phyloP scores from a whole-genome alignment of 1,140 invertebrate genomes.

The Theocolax elegans region DNA sequence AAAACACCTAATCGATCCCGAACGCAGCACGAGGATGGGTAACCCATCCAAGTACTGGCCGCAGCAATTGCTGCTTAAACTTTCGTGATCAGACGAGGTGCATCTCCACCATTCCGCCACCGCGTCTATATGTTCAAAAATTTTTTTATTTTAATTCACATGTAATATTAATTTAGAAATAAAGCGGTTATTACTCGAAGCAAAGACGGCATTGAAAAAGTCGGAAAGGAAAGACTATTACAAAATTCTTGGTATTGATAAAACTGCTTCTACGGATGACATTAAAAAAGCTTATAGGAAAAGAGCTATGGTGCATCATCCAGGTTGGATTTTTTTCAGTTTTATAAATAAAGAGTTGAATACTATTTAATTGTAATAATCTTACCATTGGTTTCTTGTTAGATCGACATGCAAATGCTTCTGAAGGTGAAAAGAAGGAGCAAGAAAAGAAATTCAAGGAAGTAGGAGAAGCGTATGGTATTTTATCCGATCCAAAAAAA shows the following conservation, averaged over 20 bases:
- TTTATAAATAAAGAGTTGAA: neutral
- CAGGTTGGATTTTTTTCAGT: conserved; percentile 64
- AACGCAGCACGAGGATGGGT: too few species aligned
- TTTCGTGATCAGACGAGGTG: too few species aligned
- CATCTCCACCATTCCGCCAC: too few species aligned
- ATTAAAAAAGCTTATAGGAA: conserved; percentile 98
- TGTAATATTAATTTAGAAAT: conserved; percentile 68
- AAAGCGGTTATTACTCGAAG: conserved; percentile 82
- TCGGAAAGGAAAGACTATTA: conserved; percentile 99
- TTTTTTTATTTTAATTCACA: conserved; percentile 16
- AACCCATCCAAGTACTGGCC: too few species aligned
- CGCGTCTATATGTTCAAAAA: too few species aligned
- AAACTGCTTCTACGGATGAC: conserved; percentile 89
- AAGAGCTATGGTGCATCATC: conserved; percentile 87
- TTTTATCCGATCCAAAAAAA: conserved; percentile 94
- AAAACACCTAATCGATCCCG: too few species aligned
- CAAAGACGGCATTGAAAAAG: conserved; percentile 87
- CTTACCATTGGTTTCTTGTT: conserved; percentile 10
- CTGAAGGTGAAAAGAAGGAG: conserved; percentile 84
- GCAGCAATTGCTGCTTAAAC: too few species aligned
- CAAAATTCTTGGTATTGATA: conserved; percentile 90
- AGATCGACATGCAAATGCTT: conserved; percentile 91
- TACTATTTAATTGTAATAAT: conserved; percentile 23
- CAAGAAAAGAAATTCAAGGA: conserved; percentile 98
- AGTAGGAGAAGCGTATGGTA: conserved; percentile 95